Percentiles rank a stretch among this genome's conserved stretches.
These are phyloP conservation scores for Tetanocera ferruginea DNA, from an alignment of 2,888 invertebrate genomes.

Conservation along the genomic window DNA sequence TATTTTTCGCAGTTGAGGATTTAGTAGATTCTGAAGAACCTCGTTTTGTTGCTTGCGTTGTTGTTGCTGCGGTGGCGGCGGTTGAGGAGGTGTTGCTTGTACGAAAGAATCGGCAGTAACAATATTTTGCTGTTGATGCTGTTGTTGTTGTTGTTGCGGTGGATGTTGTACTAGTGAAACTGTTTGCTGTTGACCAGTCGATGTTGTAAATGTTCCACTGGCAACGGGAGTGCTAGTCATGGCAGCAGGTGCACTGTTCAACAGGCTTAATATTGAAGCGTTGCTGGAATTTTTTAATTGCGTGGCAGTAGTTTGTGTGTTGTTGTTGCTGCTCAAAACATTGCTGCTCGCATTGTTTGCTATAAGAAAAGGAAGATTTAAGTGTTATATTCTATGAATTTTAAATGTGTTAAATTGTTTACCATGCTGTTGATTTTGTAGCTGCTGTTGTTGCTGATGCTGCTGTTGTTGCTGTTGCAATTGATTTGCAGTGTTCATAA, in stretches of 20 bases:
- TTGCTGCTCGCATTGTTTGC: slow-evolving; percentile 44
- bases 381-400: slow-evolving; percentile 4
- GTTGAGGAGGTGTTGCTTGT: slow-evolving; percentile 55
- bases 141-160: slow-evolving; percentile 56
- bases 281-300: slow-evolving; percentile 70
- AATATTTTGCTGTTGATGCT: slow-evolving; percentile 52
- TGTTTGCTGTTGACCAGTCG: slow-evolving; percentile 54
- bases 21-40: slow-evolving; percentile 66
- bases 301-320: slow-evolving; percentile 39
- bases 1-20: slow-evolving; percentile 64
- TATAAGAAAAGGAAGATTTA: slow-evolving; percentile 11
- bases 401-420: neutral
- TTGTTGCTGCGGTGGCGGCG: slow-evolving; percentile 45
- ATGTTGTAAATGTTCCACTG: slow-evolving; percentile 66
- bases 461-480: slow-evolving; percentile 77
- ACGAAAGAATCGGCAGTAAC: slow-evolving; percentile 60
- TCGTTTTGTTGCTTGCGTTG: slow-evolving; percentile 64
- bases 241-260: slow-evolving; percentile 84
- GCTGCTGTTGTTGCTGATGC: slow-evolving; percentile 58
- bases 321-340: slow-evolving; percentile 35
- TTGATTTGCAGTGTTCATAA: slow-evolving; percentile 86
- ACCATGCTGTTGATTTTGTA: slow-evolving; percentile 29
- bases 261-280: slow-evolving; percentile 81
- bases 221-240: slow-evolving; percentile 76
- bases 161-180: slow-evolving; percentile 57